These are phyloP conservation scores for Chrysopilus asiliformis DNA, from an alignment of 2,888 invertebrate genomes.

Conservation along the genomic window DNA sequence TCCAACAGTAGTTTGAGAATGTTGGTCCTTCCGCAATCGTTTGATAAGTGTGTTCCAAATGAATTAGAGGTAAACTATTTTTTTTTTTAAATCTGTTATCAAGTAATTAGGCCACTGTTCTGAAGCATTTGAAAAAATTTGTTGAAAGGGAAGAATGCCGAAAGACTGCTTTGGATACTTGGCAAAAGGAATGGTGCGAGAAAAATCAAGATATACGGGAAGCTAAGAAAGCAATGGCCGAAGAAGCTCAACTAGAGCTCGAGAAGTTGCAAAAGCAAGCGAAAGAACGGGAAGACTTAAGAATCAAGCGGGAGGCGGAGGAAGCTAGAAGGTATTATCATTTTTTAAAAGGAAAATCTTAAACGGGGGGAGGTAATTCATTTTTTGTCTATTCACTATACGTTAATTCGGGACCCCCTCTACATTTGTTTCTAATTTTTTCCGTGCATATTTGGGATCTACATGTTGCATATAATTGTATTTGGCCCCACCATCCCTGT, in stretches of 20 bases:
- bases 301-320: slow-evolving; percentile 26
- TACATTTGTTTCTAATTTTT: no score
- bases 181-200: slow-evolving; percentile 48
- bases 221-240: slow-evolving; percentile 30
- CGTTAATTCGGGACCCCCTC: no score
- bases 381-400: no score
- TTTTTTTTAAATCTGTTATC: slow-evolving; percentile 5
- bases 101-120: background rate
- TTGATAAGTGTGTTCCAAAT: slow-evolving; percentile 36
- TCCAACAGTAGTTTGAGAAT: slow-evolving; percentile 53
- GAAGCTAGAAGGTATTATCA: slow-evolving; percentile 14
- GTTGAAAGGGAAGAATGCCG: slow-evolving; percentile 41
- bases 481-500: no score
- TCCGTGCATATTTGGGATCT: no score
- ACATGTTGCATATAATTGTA: no score
- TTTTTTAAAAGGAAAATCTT: no score
- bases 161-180: slow-evolving; percentile 39
- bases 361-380: no score
- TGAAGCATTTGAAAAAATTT: slow-evolving; percentile 33
- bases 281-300: slow-evolving; percentile 29
- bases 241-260: slow-evolving; percentile 41
- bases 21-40: slow-evolving; percentile 44
- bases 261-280: slow-evolving; percentile 28
- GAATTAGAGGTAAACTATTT: slow-evolving; percentile 32
- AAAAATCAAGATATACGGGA: slow-evolving; percentile 30